phyloP scores from a whole-genome alignment of 2,797 vertebrate genomes.

The Erpetoichthys calabaricus region DNA sequence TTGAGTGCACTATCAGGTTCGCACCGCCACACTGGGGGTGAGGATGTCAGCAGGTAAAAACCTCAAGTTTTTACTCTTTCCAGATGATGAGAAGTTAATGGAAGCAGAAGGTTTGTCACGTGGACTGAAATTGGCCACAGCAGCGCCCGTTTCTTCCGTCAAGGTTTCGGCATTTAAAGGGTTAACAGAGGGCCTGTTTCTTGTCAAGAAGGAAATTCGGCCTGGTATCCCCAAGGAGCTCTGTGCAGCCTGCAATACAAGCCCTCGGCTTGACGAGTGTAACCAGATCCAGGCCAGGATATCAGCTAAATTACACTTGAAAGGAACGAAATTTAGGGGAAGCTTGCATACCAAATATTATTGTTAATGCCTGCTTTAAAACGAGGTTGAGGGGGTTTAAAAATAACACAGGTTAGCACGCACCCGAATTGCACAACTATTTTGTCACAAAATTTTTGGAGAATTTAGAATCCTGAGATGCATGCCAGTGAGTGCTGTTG shows the following conservation, averaged over 20 bases:
- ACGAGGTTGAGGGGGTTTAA: slow-evolving; percentile 35
- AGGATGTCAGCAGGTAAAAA: too few relatives aligned
- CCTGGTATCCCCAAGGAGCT: slow-evolving; percentile 35
- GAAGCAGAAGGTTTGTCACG: too few relatives aligned
- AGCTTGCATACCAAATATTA: slow-evolving; percentile 47
- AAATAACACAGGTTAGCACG: slow-evolving; percentile 39
- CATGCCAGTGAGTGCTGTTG: too few relatives aligned
- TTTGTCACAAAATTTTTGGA: too few relatives aligned
- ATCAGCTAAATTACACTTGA: slow-evolving; percentile 55
- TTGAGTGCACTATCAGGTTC: too few relatives aligned
- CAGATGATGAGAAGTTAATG: too few relatives aligned
- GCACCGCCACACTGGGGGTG: too few relatives aligned
- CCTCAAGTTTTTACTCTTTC: too few relatives aligned
- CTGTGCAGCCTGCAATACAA: slow-evolving; percentile 31
- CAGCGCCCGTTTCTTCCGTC: background rate
- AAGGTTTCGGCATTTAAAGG: slow-evolving; percentile 5
- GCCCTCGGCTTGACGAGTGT: slow-evolving; percentile 38
- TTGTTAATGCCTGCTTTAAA: slow-evolving; percentile 45
- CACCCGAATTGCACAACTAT: slow-evolving; percentile 6
- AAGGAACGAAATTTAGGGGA: slow-evolving; percentile 44
- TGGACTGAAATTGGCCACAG: too few relatives aligned
- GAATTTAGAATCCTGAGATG: too few relatives aligned
- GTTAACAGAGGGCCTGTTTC: slow-evolving; percentile 13
- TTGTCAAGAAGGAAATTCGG: slow-evolving; percentile 18
- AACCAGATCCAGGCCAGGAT: slow-evolving; percentile 52